These are phyloP conservation scores for Eurytoma adleriae DNA, from an alignment of 2,888 invertebrate genomes.

Conservation along the genomic window DNA sequence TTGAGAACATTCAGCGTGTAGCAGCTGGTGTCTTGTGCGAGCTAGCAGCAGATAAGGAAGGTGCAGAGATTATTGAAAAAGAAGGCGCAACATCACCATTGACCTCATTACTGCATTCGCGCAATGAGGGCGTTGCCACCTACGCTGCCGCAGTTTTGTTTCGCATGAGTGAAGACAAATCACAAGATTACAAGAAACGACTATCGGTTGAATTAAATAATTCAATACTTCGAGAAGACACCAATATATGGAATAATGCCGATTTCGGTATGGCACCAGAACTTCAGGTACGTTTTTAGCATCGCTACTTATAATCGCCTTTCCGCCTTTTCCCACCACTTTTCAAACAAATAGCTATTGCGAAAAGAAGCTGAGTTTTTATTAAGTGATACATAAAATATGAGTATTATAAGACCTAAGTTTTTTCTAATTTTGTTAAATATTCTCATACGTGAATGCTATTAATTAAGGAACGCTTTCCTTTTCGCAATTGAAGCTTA, in stretches of 20 bases:
- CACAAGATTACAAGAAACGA: conserved; percentile 97
- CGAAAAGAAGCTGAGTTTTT: too few species aligned
- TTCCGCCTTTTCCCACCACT: too few species aligned
- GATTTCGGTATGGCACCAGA: conserved; percentile 92
- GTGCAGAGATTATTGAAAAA: conserved; percentile 97
- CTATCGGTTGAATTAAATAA: conserved; percentile 97
- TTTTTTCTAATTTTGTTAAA: too few species aligned
- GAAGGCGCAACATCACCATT: conserved; percentile 97
- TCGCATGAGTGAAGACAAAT: conserved; percentile 99
- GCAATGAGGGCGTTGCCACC: conserved; percentile 98
- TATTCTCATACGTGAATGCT: too few species aligned
- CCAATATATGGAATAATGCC: conserved; percentile 91
- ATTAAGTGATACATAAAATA: too few species aligned
- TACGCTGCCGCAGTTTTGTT: conserved; percentile 98
- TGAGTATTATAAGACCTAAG: too few species aligned
- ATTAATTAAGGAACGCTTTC: too few species aligned
- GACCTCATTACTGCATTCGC: conserved; percentile 95
- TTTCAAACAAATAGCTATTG: too few species aligned
- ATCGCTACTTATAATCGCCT: too few species aligned
- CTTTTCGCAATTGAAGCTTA: too few species aligned
- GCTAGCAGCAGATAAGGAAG: conserved; percentile 96
- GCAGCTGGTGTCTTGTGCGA: conserved; percentile 98
- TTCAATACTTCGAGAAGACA: conserved; percentile 93
- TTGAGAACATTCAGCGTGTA: conserved; percentile 97
- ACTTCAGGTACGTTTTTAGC: conserved; percentile 83